Percentiles rank a stretch among this genome's conserved stretches.
phyloP scores from a whole-genome alignment of 2,797 vertebrate genomes.

The Acanthurus tractus region DNA sequence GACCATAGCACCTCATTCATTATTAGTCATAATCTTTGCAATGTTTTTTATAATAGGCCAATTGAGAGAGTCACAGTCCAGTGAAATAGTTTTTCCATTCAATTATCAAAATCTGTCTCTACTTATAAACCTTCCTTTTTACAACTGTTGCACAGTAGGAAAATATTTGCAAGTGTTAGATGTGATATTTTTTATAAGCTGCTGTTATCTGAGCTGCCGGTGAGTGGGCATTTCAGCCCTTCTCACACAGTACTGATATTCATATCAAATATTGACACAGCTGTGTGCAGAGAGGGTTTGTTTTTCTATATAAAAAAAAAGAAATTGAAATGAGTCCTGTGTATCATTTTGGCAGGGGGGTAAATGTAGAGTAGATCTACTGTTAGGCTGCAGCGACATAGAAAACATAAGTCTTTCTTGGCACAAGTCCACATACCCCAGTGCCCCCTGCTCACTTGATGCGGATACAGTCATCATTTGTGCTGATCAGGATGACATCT shows the following conservation, averaged over 20 bases:
- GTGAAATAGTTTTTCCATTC: constrained; percentile 8
- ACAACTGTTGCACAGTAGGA: constrained; percentile 11
- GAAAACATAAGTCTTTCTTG: constrained; percentile 30
- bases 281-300: constrained; percentile 47
- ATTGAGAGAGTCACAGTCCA: neutral
- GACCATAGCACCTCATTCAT: neutral
- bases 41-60: constrained; percentile 1
- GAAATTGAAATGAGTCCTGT: constrained; percentile 9
- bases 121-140: constrained; percentile 7
- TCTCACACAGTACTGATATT: constrained; percentile 42
- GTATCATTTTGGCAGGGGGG: constrained; percentile 2
- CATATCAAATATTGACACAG: constrained; percentile 72
- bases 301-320: neutral
- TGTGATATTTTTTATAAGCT: constrained; percentile 33
- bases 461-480: constrained; percentile 59
- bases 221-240: constrained; percentile 35
- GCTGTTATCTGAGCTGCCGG: neutral
- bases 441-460: constrained; percentile 32
- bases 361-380: constrained; percentile 24
- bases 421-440: constrained; percentile 26
- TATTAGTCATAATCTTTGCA: neutral
- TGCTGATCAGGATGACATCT: constrained; percentile 73
- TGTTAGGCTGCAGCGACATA: constrained; percentile 23
- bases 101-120: constrained; percentile 12
- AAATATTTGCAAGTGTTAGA: constrained; percentile 22